phyloP scores from a whole-genome alignment of 2,797 vertebrate species.

The Clarias fuscus region DNA sequence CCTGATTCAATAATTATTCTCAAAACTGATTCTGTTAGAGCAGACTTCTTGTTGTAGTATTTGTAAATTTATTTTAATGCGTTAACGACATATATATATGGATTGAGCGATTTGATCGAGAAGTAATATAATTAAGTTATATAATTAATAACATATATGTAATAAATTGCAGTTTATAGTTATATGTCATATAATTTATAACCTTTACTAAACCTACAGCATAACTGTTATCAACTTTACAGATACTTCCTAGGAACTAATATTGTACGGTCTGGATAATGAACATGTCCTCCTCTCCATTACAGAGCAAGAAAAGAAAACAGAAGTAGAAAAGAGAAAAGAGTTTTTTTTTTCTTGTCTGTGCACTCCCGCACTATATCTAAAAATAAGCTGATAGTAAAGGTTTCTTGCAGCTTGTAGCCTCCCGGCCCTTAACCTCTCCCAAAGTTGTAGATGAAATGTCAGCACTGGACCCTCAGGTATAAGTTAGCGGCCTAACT shows the following conservation, averaged over 20 bases:
- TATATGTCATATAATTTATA: neutral
- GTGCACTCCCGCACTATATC: slow-evolving; percentile 44
- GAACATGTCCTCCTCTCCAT: slow-evolving; percentile 24
- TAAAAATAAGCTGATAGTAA: slow-evolving; percentile 62
- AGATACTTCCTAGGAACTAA: neutral
- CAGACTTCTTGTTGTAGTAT: too few species aligned
- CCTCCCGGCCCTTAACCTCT: slow-evolving; percentile 63
- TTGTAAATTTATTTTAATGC: too few species aligned
- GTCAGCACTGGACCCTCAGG: slow-evolving; percentile 64
- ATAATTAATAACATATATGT: too few species aligned
- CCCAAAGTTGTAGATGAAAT: slow-evolving; percentile 65
- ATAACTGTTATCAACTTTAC: neutral
- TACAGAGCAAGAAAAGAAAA: slow-evolving; percentile 29
- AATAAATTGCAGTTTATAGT: too few species aligned
- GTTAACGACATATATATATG: too few species aligned
- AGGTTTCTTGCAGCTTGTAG: slow-evolving; percentile 61
- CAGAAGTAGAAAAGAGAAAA: slow-evolving; percentile 34
- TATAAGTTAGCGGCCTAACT: slow-evolving; percentile 60
- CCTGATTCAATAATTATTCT: too few species aligned
- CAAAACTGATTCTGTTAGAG: too few species aligned
- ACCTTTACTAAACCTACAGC: neutral
- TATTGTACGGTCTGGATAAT: slow-evolving; percentile 4
- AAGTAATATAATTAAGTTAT: too few species aligned
- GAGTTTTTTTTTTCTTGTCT: slow-evolving; percentile 29
- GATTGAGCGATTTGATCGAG: too few species aligned